Conservation (phyloP, 2,797 vertebrate species). For the Pantherophis vulpinus region DNA sequence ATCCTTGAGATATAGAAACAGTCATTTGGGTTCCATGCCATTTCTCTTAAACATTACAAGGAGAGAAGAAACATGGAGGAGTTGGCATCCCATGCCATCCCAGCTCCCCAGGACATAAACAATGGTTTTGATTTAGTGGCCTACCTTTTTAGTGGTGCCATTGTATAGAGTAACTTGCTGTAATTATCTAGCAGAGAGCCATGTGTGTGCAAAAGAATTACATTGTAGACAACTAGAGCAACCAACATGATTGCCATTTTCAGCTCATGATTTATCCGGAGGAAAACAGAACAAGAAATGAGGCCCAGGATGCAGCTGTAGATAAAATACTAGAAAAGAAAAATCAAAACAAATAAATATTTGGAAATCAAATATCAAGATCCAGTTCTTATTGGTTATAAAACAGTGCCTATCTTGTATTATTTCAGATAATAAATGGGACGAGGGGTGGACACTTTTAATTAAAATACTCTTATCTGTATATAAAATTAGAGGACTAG, state of each 20-base stretch:
- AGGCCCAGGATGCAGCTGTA: slow-evolving; percentile 93
- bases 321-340: slow-evolving; percentile 85
- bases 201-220: slow-evolving; percentile 88
- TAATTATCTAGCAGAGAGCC: slow-evolving; percentile 85
- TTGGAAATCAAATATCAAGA: slow-evolving; percentile 19
- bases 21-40: not conserved
- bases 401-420: not conserved
- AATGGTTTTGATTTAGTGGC: slow-evolving; percentile 24
- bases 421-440: not conserved
- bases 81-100: no score
- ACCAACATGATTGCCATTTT: slow-evolving; percentile 92
- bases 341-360: slow-evolving; percentile 12
- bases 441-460: not conserved
- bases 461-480: not conserved
- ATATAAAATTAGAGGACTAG: not conserved
- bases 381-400: not conserved
- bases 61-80: not conserved
- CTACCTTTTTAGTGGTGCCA: slow-evolving; percentile 81
- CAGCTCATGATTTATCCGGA: slow-evolving; percentile 92
- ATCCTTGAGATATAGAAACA: not conserved
- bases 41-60: not conserved
- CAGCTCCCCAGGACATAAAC: not conserved
- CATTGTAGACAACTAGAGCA: slow-evolving; percentile 86
- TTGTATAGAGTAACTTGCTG: slow-evolving; percentile 84
- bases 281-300: slow-evolving; percentile 92